These are phyloP conservation scores for Phataginus tricuspis DNA, from an alignment of 2,797 vertebrate genomes.

Conservation along the genomic window DNA sequence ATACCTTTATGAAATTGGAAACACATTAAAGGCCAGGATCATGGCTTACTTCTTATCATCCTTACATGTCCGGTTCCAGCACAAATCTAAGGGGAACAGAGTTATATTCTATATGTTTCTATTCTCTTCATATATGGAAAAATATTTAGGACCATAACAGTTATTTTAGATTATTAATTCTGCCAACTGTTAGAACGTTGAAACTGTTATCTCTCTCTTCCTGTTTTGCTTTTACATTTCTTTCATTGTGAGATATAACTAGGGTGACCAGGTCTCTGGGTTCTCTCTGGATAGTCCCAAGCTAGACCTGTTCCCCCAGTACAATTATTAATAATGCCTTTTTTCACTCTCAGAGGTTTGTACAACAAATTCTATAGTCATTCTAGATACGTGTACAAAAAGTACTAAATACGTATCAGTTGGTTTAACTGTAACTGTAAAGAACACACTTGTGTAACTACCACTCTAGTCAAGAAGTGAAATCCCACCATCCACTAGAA, in stretches of 20 bases:
- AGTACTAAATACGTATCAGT: neutral
- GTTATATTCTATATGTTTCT: neutral
- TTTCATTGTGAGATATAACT: neutral
- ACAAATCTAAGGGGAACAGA: neutral
- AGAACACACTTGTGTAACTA: neutral
- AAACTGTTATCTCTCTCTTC: constrained; percentile 5
- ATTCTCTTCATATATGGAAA: neutral
- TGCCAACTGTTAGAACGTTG: neutral
- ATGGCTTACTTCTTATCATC: neutral
- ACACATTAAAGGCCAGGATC: neutral
- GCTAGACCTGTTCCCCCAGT: neutral
- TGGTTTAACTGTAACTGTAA: neutral
- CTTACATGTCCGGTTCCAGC: neutral
- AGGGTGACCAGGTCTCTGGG: neutral
- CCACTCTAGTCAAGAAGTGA: neutral
- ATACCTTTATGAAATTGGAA: neutral
- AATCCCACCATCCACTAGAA: neutral
- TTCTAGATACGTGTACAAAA: neutral
- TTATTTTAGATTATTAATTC: neutral
- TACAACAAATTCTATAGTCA: neutral
- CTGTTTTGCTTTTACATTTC: constrained; percentile 7
- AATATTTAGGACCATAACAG: neutral
- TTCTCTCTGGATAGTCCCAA: neutral
- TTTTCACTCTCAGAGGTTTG: constrained; percentile 8
- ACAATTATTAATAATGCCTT: neutral